Percentiles rank a stretch among this genome's conserved stretches.
These are phyloP conservation scores for Oceanodroma tethys DNA, from an alignment of 2,113 vertebrate species.

Conservation along the genomic window DNA sequence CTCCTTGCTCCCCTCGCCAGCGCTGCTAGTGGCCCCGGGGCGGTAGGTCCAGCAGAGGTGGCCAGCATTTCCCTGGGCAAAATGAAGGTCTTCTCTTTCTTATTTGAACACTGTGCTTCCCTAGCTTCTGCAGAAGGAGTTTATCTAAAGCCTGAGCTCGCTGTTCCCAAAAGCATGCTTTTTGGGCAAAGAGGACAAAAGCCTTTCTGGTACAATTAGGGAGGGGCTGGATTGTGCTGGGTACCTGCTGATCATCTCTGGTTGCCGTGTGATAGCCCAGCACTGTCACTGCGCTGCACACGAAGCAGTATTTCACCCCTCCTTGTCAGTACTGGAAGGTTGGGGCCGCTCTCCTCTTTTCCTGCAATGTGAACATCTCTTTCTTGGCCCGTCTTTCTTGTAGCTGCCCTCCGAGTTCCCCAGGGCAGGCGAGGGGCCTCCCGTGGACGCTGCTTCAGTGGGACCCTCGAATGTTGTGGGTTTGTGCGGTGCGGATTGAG, in stretches of 20 bases:
- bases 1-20: background rate
- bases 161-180: background rate
- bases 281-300: background rate
- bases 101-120: background rate
- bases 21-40: background rate
- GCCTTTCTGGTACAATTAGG: background rate
- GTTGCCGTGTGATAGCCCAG: background rate
- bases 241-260: background rate
- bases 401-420: background rate
- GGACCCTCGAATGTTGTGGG: background rate
- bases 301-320: background rate
- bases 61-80: background rate
- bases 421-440: background rate
- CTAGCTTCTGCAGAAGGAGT: background rate
- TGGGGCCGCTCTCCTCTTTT: background rate
- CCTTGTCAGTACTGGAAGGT: fast-evolving
- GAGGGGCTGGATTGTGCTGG: background rate
- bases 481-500: background rate
- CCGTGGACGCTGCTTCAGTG: fast-evolving
- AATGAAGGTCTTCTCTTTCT: background rate
- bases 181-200: background rate
- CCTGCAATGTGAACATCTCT: background rate
- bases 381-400: fast-evolving
- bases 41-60: background rate
- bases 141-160: background rate